Conservation (phyloP, 2,888 invertebrate genomes). For the Andricus quercusramuli region DNA sequence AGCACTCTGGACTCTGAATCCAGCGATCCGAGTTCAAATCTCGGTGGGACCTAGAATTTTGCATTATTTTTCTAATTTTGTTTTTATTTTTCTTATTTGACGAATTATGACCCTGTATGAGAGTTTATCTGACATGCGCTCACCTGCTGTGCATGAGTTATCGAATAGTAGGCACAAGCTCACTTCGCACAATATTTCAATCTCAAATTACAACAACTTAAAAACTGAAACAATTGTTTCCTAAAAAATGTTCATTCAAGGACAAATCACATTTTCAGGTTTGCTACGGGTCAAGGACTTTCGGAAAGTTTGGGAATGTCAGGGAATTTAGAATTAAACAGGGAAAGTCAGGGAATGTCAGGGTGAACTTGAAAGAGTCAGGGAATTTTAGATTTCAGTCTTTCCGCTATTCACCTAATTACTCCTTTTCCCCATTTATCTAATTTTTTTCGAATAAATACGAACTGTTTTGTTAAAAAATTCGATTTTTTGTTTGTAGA, state of each 20-base stretch:
- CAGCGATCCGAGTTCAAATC: slow-evolving; percentile 90
- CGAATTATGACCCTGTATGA: neutral
- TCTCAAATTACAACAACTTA: neutral
- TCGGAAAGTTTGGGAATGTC: no score
- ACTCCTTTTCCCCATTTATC: no score
- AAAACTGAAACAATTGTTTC: neutral
- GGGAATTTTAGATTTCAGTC: no score
- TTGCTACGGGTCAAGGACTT: no score
- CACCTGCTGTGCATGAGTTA: neutral
- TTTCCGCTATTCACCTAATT: no score
- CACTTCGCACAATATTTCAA: neutral
- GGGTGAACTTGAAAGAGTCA: no score
- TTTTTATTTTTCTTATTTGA: neutral
- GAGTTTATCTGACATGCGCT: neutral
- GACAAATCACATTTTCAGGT: no score
- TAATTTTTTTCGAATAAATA: no score
- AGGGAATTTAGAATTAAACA: no score
- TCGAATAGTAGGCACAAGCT: neutral
- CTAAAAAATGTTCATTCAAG: neutral
- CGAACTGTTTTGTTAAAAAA: no score
- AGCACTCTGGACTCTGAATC: slow-evolving; percentile 91
- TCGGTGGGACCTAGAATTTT: slow-evolving; percentile 83
- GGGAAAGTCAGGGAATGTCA: no score
- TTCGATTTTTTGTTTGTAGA: no score
- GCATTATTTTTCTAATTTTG: neutral